Conservation (phyloP, 2,888 invertebrate genomes). For the Steinernema hermaphroditum region DNA sequence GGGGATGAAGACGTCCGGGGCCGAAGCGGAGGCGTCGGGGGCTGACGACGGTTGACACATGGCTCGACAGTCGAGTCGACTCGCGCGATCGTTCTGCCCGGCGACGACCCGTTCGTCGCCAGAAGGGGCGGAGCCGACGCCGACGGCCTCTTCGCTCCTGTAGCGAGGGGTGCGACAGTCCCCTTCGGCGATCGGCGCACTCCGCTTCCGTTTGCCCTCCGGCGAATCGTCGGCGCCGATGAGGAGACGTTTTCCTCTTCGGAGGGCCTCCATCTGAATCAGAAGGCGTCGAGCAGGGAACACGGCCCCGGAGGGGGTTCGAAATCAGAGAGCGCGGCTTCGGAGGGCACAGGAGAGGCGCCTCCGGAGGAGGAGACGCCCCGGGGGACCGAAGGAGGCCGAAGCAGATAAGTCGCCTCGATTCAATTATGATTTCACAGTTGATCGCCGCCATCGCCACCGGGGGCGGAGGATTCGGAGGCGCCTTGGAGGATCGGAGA, state of each 20-base stretch:
- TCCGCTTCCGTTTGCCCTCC: conserved; percentile 11
- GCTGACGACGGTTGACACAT: conserved; percentile 17
- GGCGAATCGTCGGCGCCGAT: neutral
- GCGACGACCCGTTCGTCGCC: conserved; percentile 8
- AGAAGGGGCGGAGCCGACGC: neutral
- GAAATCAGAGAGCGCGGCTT: too few species aligned
- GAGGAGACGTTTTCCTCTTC: too few species aligned
- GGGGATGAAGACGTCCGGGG: conserved; percentile 16
- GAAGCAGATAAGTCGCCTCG: conserved; percentile 17
- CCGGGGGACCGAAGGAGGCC: neutral
- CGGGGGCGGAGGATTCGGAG: too few species aligned
- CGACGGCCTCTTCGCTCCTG: neutral
- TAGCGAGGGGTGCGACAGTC: conserved; percentile 18
- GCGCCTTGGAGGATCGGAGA: too few species aligned
- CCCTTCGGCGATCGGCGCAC: neutral
- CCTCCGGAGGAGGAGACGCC: too few species aligned
- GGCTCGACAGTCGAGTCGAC: conserved; percentile 2
- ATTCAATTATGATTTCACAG: conserved; percentile 17
- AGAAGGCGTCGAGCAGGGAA: too few species aligned
- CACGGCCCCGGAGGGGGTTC: neutral
- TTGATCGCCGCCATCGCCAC: conserved; percentile 1
- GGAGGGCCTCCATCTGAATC: too few species aligned
- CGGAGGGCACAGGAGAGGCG: conserved; percentile 8
- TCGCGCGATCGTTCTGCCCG: conserved; percentile 21
- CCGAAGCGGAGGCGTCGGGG: conserved; percentile 1